Evolutionary conservation across 2,113 vertebrate genomes (phyloP).

Genomic region (Otis tarda): DNA sequence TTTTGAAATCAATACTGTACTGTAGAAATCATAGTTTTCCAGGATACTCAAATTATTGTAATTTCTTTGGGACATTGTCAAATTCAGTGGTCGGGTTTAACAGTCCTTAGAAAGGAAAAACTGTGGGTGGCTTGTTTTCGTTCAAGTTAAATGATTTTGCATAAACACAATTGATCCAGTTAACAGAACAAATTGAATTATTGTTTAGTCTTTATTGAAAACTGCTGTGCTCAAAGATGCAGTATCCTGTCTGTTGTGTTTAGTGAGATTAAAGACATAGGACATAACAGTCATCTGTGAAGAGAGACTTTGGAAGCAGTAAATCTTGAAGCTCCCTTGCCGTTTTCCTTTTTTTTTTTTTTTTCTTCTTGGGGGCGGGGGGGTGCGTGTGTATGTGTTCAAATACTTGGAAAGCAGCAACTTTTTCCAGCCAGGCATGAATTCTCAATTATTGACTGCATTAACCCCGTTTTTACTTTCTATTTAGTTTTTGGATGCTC

Average conservation of each 20-base stretch:
- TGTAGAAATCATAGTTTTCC: conserved; percentile 37
- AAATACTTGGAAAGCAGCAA: conserved; percentile 1
- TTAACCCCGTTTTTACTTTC: neutral
- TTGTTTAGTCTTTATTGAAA: neutral
- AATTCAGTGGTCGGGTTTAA: neutral
- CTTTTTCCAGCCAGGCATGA: neutral
- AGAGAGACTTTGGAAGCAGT: neutral
- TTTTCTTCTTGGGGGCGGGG: neutral
- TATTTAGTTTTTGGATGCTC: neutral
- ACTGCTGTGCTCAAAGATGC: neutral
- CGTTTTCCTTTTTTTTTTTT: neutral
- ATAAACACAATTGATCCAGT: neutral
- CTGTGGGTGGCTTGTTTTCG: neutral
- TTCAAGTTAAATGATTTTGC: neutral
- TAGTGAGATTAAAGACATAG: neutral
- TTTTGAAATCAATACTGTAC: neutral
- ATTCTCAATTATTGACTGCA: neutral
- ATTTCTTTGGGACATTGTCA: neutral
- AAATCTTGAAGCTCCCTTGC: neutral
- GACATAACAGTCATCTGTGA: neutral
- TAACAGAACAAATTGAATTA: neutral
- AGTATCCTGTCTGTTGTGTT: neutral
- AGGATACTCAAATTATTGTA: neutral
- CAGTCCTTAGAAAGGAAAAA: neutral
- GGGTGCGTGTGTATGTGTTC: neutral